Evolutionary conservation across 2,888 invertebrate genomes (phyloP).

Genomic region (Rutpela maculata): DNA sequence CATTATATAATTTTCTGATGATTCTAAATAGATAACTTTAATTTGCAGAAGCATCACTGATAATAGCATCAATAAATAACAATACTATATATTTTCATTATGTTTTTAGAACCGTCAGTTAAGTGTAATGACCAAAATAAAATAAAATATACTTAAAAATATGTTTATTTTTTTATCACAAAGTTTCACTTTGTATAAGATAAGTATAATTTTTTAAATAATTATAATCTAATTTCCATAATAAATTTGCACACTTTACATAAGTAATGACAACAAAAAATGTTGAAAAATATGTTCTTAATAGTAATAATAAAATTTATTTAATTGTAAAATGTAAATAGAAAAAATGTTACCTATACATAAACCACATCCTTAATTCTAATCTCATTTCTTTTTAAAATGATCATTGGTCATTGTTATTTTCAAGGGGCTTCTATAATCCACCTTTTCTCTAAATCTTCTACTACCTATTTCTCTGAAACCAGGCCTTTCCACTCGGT

Average conservation of each 20-base stretch:
- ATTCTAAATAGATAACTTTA: no score
- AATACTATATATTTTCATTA: no score
- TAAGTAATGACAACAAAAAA: constrained; percentile 10
- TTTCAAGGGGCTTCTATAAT: constrained; percentile 68
- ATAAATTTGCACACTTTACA: constrained; percentile 29
- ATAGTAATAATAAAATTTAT: constrained; percentile 23
- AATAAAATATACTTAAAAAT: constrained; percentile 20
- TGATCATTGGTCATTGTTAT: constrained; percentile 62
- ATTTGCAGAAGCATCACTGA: no score
- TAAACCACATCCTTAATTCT: not conserved
- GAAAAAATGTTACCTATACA: constrained; percentile 23
- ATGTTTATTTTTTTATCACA: constrained; percentile 37
- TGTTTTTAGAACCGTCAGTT: no score
- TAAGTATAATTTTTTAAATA: constrained; percentile 25
- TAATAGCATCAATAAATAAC: no score
- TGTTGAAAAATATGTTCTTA: constrained; percentile 25
- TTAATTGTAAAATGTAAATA: constrained; percentile 24
- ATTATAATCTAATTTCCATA: not conserved
- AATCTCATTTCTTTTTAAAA: constrained; percentile 14
- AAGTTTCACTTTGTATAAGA: constrained; percentile 30
- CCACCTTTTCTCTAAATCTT: constrained; percentile 51
- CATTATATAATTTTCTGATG: no score
- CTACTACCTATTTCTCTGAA: constrained; percentile 57
- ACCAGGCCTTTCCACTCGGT: constrained; percentile 61
- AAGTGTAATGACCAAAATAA: not conserved